Base-by-base conservation (phyloP, 2,888 invertebrate genomes). In the Synanthedon myopaeformis region DNA sequence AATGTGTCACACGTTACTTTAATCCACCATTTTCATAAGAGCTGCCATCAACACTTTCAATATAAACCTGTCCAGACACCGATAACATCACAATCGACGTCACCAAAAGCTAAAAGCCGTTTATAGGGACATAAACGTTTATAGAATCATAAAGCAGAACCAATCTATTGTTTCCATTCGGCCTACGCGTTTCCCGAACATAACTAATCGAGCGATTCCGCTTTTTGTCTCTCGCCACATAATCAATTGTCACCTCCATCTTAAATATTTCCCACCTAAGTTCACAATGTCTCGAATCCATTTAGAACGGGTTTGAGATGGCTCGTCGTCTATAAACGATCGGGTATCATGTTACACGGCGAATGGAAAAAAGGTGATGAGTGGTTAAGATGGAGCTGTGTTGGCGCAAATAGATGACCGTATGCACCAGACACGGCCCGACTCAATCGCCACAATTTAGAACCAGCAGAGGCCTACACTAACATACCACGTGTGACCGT, bases 91-190 rank as follows among this genome's bases (percentile, higher is more conserved):
- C 76, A 79, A 82, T 79, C 64, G 62, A 72, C 70, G 73, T 62
- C 59, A 72, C 78, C 77, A 75, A 83, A 82, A 82, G 79, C 79
- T 79, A 82, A 84, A 82, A 82, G 72, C 75, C 82, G 77, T 83
- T 85, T 83, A 83, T 80, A 76, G 76, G 76, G 69, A 76, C 79
- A 85, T 87, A 82, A 86, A 86, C 80, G 82, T 84, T 87, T 86
- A 84, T 86, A 76, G 82, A 85, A 80, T 83, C 85, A 83, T 86
- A 87, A 86, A 87, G 72, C 77, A 82, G 76, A 74, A 70, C 74
- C 82, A 74, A 84, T 82, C 81, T 80, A 86, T 87, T 86, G 86
- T 87, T 78, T 79, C 75, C 66, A 71, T 67, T 65, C 79, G 67
- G 68, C 82, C 85, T 82, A 83, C 86, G 83, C 82, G 64, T 70